phyloP scores from a whole-genome alignment of 2,888 invertebrate species.

The Globia sparganii region DNA sequence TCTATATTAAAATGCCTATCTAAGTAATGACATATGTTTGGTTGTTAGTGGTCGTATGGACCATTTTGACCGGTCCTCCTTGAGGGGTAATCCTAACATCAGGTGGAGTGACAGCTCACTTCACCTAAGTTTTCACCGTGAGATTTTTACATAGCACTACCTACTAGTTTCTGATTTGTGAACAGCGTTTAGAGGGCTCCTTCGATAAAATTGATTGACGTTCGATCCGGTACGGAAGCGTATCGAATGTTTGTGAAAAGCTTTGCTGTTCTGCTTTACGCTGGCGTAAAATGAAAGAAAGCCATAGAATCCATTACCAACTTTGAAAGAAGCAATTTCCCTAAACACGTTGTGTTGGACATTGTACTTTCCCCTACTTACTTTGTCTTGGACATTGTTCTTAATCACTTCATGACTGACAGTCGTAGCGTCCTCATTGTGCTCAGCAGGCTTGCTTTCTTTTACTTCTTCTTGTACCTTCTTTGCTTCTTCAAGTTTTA shows the following conservation, averaged over 20 bases:
- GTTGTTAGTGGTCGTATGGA: too few relatives aligned
- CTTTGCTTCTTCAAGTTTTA: conserved; percentile 49
- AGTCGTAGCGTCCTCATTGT: conserved; percentile 30
- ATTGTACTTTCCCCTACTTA: conserved; percentile 38
- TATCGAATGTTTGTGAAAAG: background rate
- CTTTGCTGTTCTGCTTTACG: background rate
- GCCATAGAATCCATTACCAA: background rate
- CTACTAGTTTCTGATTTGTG: too few relatives aligned
- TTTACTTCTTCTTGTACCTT: conserved; percentile 37
- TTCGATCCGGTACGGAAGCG: background rate
- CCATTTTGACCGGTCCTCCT: too few relatives aligned
- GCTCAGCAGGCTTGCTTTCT: conserved; percentile 34
- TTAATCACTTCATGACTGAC: conserved; percentile 22
- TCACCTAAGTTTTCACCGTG: too few relatives aligned
- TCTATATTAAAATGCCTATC: too few relatives aligned
- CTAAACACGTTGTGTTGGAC: conserved; percentile 38
- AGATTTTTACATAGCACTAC: too few relatives aligned
- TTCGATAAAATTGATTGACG: background rate
- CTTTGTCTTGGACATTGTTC: conserved; percentile 34
- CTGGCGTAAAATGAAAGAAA: background rate
- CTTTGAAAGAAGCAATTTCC: background rate
- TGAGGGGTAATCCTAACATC: too few relatives aligned
- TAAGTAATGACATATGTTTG: too few relatives aligned
- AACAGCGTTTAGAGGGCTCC: too few relatives aligned
- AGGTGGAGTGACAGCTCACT: too few relatives aligned